Base-by-base conservation (phyloP, 2,113 vertebrate genomes). In the Piprites chloris region DNA sequence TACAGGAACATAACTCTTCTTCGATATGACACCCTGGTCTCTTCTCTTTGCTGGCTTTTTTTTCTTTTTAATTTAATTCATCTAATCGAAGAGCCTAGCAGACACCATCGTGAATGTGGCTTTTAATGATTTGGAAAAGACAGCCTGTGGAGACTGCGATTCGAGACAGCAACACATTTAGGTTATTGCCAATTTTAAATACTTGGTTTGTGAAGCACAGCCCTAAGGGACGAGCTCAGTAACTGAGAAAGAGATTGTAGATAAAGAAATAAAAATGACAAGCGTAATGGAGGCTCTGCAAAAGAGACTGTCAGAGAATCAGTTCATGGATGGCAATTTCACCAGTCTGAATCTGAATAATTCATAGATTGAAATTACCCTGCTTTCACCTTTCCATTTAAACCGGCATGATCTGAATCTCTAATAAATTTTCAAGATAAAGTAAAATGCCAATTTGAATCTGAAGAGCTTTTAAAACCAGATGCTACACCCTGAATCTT, bases 181-280 rank as follows among this genome's bases (percentile, higher is more conserved):
- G 97, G 96, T 97, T 98, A 96, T 97, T 98, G 98, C 97, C 98
- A 98, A 95, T 98, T 97, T 96, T 96, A 98, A 98, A 98, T 96
- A 96, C 97, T 98, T 91, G 97, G 97, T 97, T 98, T 97, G 96
- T 87, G 97, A 97, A 98, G 97, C 98, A 46, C 85, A 98, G 98
- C 98, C 98, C 98, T 98, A 93, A 98, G 98, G 98, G 98, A 98
- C 82, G 52, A 96, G 96, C 96, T 93, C 91, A 85, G 97, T 96
- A 97, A 98, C 98, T 95, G 97, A 97, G 96, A 97, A 94, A 95
- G 98, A 97, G 97, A 98, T 98, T 67, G 93, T 97, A 98, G 97
- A 98, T 98, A 98, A 98, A 98, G 98, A 98, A 98, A 98, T 98
- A 98, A 98, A 98, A 98, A 98, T 98, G 98, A 98, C 98, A 98